Conservation (phyloP, 2,113 vertebrate genomes). For the Cebidichthys violaceus region DNA sequence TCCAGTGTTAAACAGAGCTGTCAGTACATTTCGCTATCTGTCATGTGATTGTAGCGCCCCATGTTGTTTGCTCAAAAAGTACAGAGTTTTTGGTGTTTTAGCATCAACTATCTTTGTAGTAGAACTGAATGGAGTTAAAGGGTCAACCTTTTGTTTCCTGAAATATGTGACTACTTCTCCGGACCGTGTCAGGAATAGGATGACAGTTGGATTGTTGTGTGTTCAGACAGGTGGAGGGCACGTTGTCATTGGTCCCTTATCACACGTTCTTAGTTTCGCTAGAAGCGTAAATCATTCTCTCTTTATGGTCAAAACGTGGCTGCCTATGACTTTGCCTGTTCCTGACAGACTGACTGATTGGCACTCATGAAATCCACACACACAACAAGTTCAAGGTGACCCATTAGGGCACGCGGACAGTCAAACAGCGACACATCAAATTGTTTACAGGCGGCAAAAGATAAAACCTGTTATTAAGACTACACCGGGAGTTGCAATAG, state of each 20-base stretch:
- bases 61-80: neutral
- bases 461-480: neutral
- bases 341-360: neutral
- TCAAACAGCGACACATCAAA: neutral
- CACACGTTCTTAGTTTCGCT: neutral
- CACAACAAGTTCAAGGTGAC: conserved; percentile 27
- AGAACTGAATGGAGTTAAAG: neutral
- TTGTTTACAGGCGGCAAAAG: neutral
- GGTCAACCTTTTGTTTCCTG: conserved; percentile 21
- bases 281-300: neutral
- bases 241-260: neutral
- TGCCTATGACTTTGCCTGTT: neutral
- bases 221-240: neutral
- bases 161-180: conserved; percentile 13
- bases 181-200: neutral
- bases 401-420: neutral
- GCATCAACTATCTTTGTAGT: neutral
- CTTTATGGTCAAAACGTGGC: neutral
- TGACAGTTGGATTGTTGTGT: neutral
- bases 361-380: neutral
- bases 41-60: no score
- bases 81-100: neutral
- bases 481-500: neutral
- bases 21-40: neutral
- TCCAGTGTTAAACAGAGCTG: neutral